Percentiles rank a stretch among this genome's conserved stretches.
These are phyloP conservation scores for Teleogryllus occipitalis DNA, from an alignment of 1,140 invertebrate species.

Conservation along the genomic window DNA sequence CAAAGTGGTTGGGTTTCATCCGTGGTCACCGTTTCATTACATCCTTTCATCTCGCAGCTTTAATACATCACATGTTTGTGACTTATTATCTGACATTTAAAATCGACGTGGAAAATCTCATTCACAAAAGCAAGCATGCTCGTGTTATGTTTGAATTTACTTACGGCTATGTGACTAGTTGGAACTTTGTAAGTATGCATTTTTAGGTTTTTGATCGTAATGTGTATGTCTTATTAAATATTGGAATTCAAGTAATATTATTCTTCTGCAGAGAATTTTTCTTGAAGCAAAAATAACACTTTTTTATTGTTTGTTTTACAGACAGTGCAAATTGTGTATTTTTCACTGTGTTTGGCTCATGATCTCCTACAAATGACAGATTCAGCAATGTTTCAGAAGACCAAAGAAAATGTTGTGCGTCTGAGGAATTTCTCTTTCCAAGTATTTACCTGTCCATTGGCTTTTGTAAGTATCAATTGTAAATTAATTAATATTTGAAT, in stretches of 20 bases:
- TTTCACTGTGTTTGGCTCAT: background rate
- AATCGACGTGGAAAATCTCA: background rate
- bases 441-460: conserved; percentile 38
- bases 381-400: background rate
- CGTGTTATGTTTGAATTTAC: background rate
- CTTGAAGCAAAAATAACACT: too few species aligned
- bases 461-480: conserved; percentile 17
- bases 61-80: background rate
- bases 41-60: background rate
- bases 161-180: background rate
- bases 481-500: too few species aligned
- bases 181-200: background rate
- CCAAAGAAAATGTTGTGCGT: conserved; percentile 29
- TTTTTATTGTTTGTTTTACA: background rate
- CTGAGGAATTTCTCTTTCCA: conserved; percentile 38
- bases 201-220: too few species aligned
- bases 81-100: background rate
- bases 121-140: background rate
- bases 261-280: too few species aligned
- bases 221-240: too few species aligned
- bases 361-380: background rate
- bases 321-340: background rate
- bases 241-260: too few species aligned
- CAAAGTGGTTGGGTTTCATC: background rate
- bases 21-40: background rate